A percentile compares a stretch with the other conserved stretches of the same genome.
phyloP scores from a whole-genome alignment of 2,888 invertebrate species.

The Anoncus sp. region DNA sequence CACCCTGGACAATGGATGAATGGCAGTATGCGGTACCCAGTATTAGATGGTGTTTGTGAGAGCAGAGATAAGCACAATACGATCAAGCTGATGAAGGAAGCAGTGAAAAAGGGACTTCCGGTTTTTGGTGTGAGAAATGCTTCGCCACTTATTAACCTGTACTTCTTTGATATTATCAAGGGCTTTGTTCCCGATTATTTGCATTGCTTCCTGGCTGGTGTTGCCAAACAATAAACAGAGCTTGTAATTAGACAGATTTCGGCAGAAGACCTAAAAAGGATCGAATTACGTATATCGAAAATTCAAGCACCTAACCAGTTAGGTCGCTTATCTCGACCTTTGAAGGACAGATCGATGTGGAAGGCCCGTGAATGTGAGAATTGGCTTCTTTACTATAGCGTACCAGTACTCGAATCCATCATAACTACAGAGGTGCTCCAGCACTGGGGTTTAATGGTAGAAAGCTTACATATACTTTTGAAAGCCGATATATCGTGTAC shows the following conservation, averaged over 20 bases:
- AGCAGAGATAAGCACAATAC: neutral
- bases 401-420: neutral
- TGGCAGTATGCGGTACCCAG: conserved; percentile 4
- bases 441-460: neutral
- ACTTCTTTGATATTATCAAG: too few species aligned
- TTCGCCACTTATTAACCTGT: too few species aligned
- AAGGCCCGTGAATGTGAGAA: conserved; percentile 47
- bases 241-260: conserved; percentile 21
- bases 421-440: too few species aligned
- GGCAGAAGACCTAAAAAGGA: conserved; percentile 20
- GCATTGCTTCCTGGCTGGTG: neutral
- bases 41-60: neutral
- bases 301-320: conserved; percentile 43
- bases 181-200: conserved; percentile 11
- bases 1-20: conserved; percentile 6
- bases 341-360: conserved; percentile 29
- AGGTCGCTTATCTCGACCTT: conserved; percentile 33
- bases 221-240: neutral
- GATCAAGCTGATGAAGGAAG: conserved; percentile 3
- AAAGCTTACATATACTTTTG: conserved; percentile 1
- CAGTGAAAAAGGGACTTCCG: neutral
- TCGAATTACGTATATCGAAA: conserved; percentile 13
- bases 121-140: neutral
- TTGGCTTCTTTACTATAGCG: conserved; percentile 9
- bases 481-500: neutral